Evolutionary conservation across 1,140 invertebrate species (phyloP), one percentile per base, ranked within the genome.

Genomic region (Neodiprion virginianus): DNA sequence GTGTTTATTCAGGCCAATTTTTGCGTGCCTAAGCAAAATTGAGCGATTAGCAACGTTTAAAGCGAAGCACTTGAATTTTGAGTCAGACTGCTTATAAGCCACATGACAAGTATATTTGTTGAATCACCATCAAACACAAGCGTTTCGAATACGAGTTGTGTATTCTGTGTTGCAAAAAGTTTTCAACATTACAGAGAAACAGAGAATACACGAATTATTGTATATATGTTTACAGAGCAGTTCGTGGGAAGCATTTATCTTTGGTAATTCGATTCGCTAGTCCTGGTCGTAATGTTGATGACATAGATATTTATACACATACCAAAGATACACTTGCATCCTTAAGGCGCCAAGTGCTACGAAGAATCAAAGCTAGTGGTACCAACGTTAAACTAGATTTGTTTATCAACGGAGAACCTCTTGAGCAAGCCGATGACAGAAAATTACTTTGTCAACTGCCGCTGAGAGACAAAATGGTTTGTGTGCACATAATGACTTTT

Each of bases 281-380:
- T 88, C 95, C 96, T 79, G 95, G 94, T 78, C 90, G 96, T 75
- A 95, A 95, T 85, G 92, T 96, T 28, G 97, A 99, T 78, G 97
- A 99, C 84, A 91, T 98, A 79, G 97, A 99, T 85, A 89, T 99
- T 67, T 94, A 92, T 82, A 98, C 97, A 67, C 98, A 99, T 88
- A 95, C 93, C 69, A 98, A 99, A 85, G 97, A 99, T 84, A 98
- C 97, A 4, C 88, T 98, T 73, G 93, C 94, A 74, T 93, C 94
- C 67, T 89, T 98, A 72, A 90, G 95, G 74, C 88, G 95, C 75
- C 93, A 94, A 79, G 93, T 97, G 79, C 85, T 96, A 72, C 90
- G 93, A 74, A 87, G 92, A 77, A 92, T 96, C 77, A 96, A 96
- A 86, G 87, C 88, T 7, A 85, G 78, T 69, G 92, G 91, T 77